Percentiles rank a stretch among this genome's conserved stretches.
Conservation (phyloP, 2,888 invertebrate species). For the Saturnia japonica region DNA sequence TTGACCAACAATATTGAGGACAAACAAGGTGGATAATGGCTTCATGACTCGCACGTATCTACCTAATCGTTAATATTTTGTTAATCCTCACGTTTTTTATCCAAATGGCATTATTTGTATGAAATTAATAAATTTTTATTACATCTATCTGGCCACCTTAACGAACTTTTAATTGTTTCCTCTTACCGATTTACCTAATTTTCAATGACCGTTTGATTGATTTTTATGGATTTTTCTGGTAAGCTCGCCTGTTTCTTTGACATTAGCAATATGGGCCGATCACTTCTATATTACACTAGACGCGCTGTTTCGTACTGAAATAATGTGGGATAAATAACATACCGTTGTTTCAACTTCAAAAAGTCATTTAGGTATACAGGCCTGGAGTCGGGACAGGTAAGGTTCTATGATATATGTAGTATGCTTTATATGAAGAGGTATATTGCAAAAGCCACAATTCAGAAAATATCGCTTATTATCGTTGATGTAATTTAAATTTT, state of each 20-base stretch:
- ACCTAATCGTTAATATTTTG: conserved; percentile 27
- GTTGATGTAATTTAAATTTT: background rate
- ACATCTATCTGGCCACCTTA: conserved; percentile 20
- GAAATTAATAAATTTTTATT: conserved; percentile 30
- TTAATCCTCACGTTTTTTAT: conserved; percentile 31
- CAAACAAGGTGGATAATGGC: conserved; percentile 9
- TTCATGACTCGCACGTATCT: conserved; percentile 22
- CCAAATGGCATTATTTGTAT: conserved; percentile 18
- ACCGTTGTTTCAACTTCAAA: no score
- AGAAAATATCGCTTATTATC: no score
- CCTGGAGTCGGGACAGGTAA: no score
- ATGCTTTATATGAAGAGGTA: no score
- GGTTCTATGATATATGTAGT: no score
- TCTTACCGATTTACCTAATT: conserved; percentile 37
- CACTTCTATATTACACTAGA: background rate
- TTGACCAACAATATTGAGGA: conserved; percentile 8
- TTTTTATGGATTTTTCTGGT: conserved; percentile 2
- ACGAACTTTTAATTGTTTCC: conserved; percentile 36
- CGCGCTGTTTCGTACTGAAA: background rate
- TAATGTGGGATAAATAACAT: no score
- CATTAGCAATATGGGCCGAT: background rate
- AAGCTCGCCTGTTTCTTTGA: conserved; percentile 5
- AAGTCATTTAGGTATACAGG: no score
- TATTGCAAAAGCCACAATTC: no score
- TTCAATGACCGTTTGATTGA: conserved; percentile 19